Evolutionary conservation across 2,888 invertebrate genomes (phyloP), one percentile per base, ranked within the genome.

Genomic region (Andrena minutula): DNA sequence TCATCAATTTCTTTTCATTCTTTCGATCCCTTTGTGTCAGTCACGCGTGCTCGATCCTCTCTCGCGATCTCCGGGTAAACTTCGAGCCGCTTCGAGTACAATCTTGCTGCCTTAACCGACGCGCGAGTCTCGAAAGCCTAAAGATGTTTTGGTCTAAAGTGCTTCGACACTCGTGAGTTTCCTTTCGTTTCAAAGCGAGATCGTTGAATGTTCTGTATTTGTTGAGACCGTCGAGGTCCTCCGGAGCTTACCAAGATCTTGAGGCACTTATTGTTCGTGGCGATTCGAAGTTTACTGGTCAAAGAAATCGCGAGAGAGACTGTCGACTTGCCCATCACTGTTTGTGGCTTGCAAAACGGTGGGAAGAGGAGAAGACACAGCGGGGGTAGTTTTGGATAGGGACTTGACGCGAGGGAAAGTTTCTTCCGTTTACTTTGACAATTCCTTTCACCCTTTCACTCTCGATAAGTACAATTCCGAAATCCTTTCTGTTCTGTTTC

Each of bases 261-360:
- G 35, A 12, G 28, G 2, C 7, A 20, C 16, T 10, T 30, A 5
- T 23, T 23, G 12, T 26, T 53, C 16, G 12, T 16, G 10, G 69
- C 28, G 56, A 56, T 4, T 75, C 78, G 75, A 69, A 35, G 16
- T 12, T 16, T 51, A 32, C 26, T 23, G 16, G 3, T 28, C 10
- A 10, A 28, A 2, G 41, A n/a, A 23, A 8, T 5, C 2, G 12
- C 30, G 23, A 16, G 65, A 66, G 41, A 26, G 32, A 65, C 20
- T 16, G 32, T 41, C 41, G 58, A 74, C 20, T 16, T 47, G 47
- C 16, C 61, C 20, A 56, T 68, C 47, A 49, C 56, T 47, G 30
- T 65, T 76, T 66, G 20, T 23, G 47, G 23, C 47, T 56, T 32
- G 49, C 53, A 41, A 51, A 32, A 70, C 23, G n/a, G 60, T 32